A percentile compares a stretch with the other conserved stretches of the same genome.
These are phyloP conservation scores for Lycaon pictus DNA, from an alignment of 2,113 vertebrate genomes.

Conservation along the genomic window DNA sequence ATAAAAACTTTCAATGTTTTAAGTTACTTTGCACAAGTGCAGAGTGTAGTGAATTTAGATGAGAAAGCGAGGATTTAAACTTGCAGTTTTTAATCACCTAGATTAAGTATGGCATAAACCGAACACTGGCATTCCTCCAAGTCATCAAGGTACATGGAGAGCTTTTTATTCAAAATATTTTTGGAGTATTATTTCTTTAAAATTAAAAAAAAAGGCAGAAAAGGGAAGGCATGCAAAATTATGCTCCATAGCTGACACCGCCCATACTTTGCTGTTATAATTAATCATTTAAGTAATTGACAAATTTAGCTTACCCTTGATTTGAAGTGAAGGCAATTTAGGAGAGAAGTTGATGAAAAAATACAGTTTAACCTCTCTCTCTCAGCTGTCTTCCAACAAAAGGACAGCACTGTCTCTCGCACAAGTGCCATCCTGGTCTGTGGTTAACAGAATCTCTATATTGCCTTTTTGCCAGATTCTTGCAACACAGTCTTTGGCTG, in stretches of 20 bases:
- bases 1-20: constrained; percentile 76
- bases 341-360: constrained; percentile 85
- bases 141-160: constrained; percentile 73
- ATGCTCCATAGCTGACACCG: constrained; percentile 82
- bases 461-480: constrained; percentile 86
- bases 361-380: constrained; percentile 83
- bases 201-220: constrained; percentile 64
- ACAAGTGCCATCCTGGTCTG: constrained; percentile 84
- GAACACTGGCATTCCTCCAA: constrained; percentile 75
- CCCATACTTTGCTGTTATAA: constrained; percentile 84
- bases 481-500: constrained; percentile 87
- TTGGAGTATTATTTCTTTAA: constrained; percentile 81
- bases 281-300: constrained; percentile 88
- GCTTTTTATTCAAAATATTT: constrained; percentile 77
- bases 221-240: constrained; percentile 85
- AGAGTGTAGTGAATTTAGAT: constrained; percentile 73
- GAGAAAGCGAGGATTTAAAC: constrained; percentile 79
- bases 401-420: constrained; percentile 82
- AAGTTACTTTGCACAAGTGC: constrained; percentile 69
- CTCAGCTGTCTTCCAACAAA: constrained; percentile 85
- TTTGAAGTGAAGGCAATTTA: constrained; percentile 89
- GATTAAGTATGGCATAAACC: constrained; percentile 78
- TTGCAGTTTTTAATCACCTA: constrained; percentile 70
- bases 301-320: constrained; percentile 89
- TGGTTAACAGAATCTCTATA: constrained; percentile 85